Evolutionary conservation across 1,140 invertebrate species (phyloP).

Genomic region (Nebria ingens): DNA sequence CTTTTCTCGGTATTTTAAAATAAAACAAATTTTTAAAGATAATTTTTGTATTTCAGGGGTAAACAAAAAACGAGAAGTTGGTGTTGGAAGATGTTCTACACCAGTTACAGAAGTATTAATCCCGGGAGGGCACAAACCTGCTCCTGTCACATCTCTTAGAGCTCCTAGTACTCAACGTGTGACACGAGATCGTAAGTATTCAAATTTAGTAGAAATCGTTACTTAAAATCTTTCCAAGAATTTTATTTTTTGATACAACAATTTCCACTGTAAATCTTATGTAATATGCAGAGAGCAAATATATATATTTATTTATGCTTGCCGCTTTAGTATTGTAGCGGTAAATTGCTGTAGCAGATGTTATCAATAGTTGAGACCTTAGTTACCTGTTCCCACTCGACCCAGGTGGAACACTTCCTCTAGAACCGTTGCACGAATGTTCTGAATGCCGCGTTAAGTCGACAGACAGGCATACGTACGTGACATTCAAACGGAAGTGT

Average conservation of each 20-base stretch:
- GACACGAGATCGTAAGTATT: conserved; percentile 2
- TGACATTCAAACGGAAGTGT: background rate
- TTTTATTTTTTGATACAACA: no score
- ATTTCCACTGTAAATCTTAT: no score
- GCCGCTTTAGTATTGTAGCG: background rate
- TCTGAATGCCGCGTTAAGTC: background rate
- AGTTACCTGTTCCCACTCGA: background rate
- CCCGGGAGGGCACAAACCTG: background rate
- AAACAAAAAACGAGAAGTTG: conserved; percentile 14
- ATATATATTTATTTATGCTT: background rate
- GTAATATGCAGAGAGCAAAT: background rate
- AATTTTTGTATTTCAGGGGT: conserved; percentile 28
- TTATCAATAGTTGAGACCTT: conserved; percentile 2
- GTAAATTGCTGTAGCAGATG: background rate
- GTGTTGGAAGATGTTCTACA: background rate
- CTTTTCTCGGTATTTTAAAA: conserved; percentile 8
- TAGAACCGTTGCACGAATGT: background rate
- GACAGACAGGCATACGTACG: background rate
- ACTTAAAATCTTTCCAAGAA: no score
- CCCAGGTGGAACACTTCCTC: background rate
- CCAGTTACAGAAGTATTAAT: conserved; percentile 5
- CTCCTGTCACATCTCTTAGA: background rate
- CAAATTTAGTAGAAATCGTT: no score
- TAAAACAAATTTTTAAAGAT: conserved; percentile 14
- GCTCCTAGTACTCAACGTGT: background rate